A percentile compares a stretch with the other conserved stretches of the same genome.
These are phyloP conservation scores for Siphlonurus alternatus DNA, from an alignment of 2,888 invertebrate genomes.

Conservation along the genomic window DNA sequence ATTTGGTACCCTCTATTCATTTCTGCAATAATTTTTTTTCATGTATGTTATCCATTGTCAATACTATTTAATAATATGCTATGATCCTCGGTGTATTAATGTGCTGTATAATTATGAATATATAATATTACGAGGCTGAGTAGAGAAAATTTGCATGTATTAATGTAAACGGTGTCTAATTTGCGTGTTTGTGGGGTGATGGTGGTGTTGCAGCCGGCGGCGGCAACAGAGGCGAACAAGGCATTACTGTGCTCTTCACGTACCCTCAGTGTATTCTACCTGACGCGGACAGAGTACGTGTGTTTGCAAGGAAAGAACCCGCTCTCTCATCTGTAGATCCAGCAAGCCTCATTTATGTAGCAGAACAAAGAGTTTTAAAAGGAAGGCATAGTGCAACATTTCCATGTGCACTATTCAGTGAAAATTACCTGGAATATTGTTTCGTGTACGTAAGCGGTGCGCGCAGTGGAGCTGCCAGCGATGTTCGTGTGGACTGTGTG, in stretches of 20 bases:
- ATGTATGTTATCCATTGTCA: no score
- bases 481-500: constrained; percentile 68
- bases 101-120: neutral
- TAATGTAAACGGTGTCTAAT: neutral
- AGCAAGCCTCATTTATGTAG: constrained; percentile 43
- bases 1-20: no score
- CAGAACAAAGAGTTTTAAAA: constrained; percentile 44
- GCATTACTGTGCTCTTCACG: constrained; percentile 63
- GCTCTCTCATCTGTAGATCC: constrained; percentile 50
- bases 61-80: neutral
- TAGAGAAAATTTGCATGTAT: neutral
- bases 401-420: constrained; percentile 67
- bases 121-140: no score
- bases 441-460: constrained; percentile 78
- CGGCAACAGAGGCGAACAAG: constrained; percentile 21
- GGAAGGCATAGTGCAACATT: constrained; percentile 61
- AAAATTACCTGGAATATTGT: constrained; percentile 70
- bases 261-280: constrained; percentile 69
- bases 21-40: no score
- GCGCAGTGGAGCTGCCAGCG: constrained; percentile 67
- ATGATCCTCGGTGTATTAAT: neutral
- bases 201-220: neutral
- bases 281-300: constrained; percentile 50
- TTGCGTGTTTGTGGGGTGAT: neutral
- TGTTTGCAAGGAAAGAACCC: constrained; percentile 55